phyloP scores from a whole-genome alignment of 2,888 invertebrate genomes.

The Choreutis nemorana region DNA sequence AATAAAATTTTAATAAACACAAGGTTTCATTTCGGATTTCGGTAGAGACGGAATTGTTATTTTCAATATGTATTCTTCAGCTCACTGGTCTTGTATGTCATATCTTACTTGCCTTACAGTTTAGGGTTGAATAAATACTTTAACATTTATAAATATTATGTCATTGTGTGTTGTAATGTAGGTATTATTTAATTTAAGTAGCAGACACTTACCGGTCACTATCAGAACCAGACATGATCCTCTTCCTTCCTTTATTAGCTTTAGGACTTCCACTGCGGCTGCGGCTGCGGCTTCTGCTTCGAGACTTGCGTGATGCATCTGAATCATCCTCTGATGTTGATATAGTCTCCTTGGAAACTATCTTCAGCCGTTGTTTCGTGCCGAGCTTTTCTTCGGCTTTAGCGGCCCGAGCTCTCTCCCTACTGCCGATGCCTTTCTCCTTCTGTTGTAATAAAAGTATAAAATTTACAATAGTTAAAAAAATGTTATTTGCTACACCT shows the following conservation, averaged over 20 bases:
- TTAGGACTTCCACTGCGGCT: conserved; percentile 50
- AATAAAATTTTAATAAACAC: too few relatives aligned
- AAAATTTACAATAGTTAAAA: background rate
- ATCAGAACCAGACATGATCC: conserved; percentile 71
- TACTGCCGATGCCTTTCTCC: conserved; percentile 47
- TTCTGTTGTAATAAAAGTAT: conserved; percentile 25
- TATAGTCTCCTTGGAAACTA: conserved; percentile 94
- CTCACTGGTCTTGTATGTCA: too few relatives aligned
- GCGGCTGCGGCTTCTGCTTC: conserved; percentile 51
- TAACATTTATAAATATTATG: too few relatives aligned
- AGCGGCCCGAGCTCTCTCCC: conserved; percentile 40
- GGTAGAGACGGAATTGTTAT: too few relatives aligned
- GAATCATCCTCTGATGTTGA: conserved; percentile 89
- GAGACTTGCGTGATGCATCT: conserved; percentile 46
- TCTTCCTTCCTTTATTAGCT: conserved; percentile 57
- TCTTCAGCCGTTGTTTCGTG: conserved; percentile 84
- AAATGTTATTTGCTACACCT: too few relatives aligned
- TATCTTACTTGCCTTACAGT: too few relatives aligned
- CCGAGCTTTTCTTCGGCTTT: conserved; percentile 73
- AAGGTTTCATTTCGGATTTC: too few relatives aligned
- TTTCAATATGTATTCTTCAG: too few relatives aligned
- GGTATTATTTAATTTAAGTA: conserved; percentile 6
- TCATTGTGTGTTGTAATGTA: conserved; percentile 9
- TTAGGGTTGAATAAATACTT: too few relatives aligned
- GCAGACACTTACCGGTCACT: conserved; percentile 42